These are phyloP conservation scores for Onchidella celtica DNA, from an alignment of 2,888 invertebrate genomes.

Conservation along the genomic window DNA sequence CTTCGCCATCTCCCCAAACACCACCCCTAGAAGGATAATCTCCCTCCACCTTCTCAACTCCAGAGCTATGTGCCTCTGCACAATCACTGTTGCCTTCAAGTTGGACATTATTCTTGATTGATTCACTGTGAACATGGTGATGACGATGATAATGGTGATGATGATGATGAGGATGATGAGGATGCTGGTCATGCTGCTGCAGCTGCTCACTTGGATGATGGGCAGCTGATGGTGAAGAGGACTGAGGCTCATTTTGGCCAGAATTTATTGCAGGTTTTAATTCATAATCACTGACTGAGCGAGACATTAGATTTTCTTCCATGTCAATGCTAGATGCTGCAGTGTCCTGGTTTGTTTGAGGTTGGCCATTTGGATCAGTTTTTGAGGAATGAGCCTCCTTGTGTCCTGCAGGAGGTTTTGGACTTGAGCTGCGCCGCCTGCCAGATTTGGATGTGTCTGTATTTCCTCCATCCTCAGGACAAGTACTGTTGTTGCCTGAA, in stretches of 20 bases:
- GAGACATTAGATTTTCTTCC: constrained; percentile 26
- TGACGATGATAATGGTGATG: not conserved
- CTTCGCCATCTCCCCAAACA: not conserved
- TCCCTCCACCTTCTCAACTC: not conserved
- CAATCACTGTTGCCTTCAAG: not conserved
- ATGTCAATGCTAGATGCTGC: constrained; percentile 2
- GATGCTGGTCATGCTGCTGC: not conserved
- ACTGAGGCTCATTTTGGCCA: not conserved
- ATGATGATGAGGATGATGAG: not conserved
- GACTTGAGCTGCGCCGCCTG: not conserved
- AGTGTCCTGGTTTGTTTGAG: constrained; percentile 22
- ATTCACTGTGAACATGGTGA: not conserved
- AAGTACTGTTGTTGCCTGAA: constrained; percentile 48
- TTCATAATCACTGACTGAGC: constrained; percentile 21
- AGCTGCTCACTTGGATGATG: no score
- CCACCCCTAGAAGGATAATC: not conserved
- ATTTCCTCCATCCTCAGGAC: constrained; percentile 41
- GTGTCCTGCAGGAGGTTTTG: not conserved
- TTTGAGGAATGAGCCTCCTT: not conserved
- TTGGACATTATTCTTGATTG: not conserved
- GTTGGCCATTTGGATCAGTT: not conserved
- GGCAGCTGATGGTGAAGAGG: not conserved
- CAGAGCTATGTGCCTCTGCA: not conserved
- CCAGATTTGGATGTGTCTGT: constrained; percentile 35
- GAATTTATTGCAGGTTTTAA: constrained; percentile 3